Conservation (phyloP, 2,797 vertebrate genomes). For the Notolabrus celidotus region DNA sequence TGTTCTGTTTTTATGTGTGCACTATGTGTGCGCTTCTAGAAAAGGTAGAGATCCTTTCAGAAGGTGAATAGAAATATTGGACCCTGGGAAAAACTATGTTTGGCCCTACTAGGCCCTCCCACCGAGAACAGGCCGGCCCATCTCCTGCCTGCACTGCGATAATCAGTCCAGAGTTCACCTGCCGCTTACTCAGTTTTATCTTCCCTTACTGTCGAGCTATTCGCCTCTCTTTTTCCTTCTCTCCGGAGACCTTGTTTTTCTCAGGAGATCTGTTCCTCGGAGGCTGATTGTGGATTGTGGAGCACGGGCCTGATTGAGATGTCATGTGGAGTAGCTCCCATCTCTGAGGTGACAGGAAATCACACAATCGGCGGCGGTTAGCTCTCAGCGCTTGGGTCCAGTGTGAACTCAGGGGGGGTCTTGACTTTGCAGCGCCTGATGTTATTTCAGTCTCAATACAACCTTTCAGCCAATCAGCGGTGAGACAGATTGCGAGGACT, state of each 20-base stretch:
- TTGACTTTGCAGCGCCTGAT: constrained; percentile 31
- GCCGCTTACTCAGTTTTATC: constrained; percentile 43
- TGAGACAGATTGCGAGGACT: constrained; percentile 37
- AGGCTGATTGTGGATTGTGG: constrained; percentile 46
- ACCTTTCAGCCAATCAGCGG: constrained; percentile 8
- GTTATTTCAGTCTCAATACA: constrained; percentile 5
- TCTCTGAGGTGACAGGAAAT: constrained; percentile 56
- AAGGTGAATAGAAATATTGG: constrained; percentile 41
- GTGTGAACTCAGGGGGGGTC: constrained; percentile 28
- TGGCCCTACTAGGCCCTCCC: constrained; percentile 66
- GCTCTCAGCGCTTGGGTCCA: constrained; percentile 17
- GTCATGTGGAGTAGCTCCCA: constrained; percentile 38
- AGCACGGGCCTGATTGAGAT: constrained; percentile 32
- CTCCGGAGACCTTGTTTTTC: constrained; percentile 5
- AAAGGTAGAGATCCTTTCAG: constrained; percentile 31
- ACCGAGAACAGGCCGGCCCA: constrained; percentile 57
- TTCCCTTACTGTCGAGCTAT: constrained; percentile 29
- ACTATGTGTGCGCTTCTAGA: constrained; percentile 7
- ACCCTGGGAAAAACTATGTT: constrained; percentile 57
- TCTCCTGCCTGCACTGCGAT: constrained; percentile 38
- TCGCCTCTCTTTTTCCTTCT: constrained; percentile 10
- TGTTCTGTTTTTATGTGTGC: constrained; percentile 17
- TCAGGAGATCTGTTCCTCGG: constrained; percentile 21
- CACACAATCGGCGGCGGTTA: constrained; percentile 30
- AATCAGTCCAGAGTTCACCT: constrained; percentile 83